Evolutionary conservation across 2,113 vertebrate species (phyloP).

Genomic region (Stegostoma tigrinum): DNA sequence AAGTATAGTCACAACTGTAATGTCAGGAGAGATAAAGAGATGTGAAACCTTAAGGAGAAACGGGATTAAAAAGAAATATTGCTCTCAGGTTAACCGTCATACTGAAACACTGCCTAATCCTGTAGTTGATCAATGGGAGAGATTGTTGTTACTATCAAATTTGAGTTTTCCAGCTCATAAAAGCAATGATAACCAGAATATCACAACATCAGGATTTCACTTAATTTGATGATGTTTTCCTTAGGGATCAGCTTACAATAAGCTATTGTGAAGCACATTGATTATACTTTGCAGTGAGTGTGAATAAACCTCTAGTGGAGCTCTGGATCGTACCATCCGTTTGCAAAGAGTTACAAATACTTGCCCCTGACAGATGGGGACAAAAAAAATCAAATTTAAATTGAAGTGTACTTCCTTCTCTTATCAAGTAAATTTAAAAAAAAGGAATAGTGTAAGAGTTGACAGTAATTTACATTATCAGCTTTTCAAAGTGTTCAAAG

Average conservation of each 20-base stretch:
- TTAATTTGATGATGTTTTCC: not conserved
- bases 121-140: not conserved
- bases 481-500: not conserved
- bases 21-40: not conserved
- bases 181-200: not conserved
- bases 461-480: not conserved
- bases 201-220: not conserved
- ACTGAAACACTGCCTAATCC: not conserved
- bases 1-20: not conserved
- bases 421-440: not conserved
- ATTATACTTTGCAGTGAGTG: not conserved
- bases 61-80: not conserved
- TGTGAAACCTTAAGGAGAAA: not conserved
- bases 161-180: not conserved
- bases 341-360: not conserved
- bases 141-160: not conserved
- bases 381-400: slow-evolving; percentile 4
- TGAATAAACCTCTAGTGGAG: not conserved
- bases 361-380: not conserved
- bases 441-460: not conserved
- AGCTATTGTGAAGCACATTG: not conserved
- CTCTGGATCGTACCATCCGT: not conserved
- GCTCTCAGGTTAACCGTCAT: not conserved
- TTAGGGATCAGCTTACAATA: not conserved
- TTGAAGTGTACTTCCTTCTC: not conserved